Evolutionary conservation across 2,888 invertebrate species (phyloP).

Genomic region (Uloborus plumipes): DNA sequence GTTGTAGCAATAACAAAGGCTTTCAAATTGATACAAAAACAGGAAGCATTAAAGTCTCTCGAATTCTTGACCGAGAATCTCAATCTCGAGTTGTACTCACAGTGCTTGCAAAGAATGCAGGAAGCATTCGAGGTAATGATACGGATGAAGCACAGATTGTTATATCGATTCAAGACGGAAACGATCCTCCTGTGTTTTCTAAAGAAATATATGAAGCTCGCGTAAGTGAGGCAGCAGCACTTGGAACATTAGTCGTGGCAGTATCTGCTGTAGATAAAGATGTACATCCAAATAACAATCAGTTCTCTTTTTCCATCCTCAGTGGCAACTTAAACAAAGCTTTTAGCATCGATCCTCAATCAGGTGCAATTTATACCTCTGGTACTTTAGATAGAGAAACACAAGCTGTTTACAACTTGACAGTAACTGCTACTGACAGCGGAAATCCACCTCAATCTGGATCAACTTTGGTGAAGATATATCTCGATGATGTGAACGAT

Average conservation of each 20-base stretch:
- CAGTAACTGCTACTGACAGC: slow-evolving; percentile 89
- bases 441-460: slow-evolving; percentile 92
- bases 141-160: slow-evolving; percentile 95
- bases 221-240: slow-evolving; percentile 83
- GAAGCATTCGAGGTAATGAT: slow-evolving; percentile 93
- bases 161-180: slow-evolving; percentile 93
- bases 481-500: slow-evolving; percentile 89
- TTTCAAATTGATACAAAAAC: slow-evolving; percentile 84
- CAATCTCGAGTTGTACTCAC: slow-evolving; percentile 90
- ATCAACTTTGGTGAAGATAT: slow-evolving; percentile 85
- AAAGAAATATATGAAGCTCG: slow-evolving; percentile 82
- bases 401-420: slow-evolving; percentile 80
- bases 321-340: slow-evolving; percentile 85
- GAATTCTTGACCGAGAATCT: slow-evolving; percentile 86
- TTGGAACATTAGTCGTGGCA: slow-evolving; percentile 81
- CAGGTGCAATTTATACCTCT: slow-evolving; percentile 84
- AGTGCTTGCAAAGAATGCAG: slow-evolving; percentile 93
- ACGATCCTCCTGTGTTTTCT: slow-evolving; percentile 92
- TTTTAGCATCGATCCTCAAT: slow-evolving; percentile 89
- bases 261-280: slow-evolving; percentile 93
- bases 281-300: slow-evolving; percentile 89
- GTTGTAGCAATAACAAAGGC: slow-evolving; percentile 91
- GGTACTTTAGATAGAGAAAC: slow-evolving; percentile 85
- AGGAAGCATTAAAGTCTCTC: slow-evolving; percentile 86
- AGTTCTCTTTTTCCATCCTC: slow-evolving; percentile 90